Conservation (phyloP, 2,113 vertebrate species). For the Lutjanus erythropterus region DNA sequence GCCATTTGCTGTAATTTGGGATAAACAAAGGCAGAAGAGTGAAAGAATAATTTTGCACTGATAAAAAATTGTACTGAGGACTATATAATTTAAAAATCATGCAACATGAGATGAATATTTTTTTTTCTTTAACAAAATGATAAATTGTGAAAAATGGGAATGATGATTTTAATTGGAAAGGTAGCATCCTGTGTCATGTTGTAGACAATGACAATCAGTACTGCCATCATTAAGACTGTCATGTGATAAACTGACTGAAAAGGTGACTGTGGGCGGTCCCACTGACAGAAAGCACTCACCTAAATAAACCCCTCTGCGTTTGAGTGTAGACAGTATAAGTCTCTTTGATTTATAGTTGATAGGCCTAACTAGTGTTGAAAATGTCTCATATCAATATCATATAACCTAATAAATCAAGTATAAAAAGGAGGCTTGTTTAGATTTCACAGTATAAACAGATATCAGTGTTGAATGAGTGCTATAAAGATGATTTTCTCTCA, state of each 20-base stretch:
- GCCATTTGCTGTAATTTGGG: conserved; percentile 88
- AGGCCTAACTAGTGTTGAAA: not conserved
- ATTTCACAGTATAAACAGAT: conserved; percentile 18
- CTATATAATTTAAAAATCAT: conserved; percentile 20
- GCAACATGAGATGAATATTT: too few relatives aligned
- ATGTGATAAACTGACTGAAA: conserved; percentile 32
- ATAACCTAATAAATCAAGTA: conserved; percentile 36
- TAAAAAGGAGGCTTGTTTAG: conserved; percentile 43
- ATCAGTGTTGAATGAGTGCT: not conserved
- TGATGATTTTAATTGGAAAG: conserved; percentile 35
- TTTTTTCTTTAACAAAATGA: conserved; percentile 13
- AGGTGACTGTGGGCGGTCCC: conserved; percentile 23
- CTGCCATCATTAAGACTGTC: conserved; percentile 13
- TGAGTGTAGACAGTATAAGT: conserved; percentile 4
- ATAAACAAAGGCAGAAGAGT: conserved; percentile 63
- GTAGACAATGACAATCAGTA: conserved; percentile 36
- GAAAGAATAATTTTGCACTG: conserved; percentile 25
- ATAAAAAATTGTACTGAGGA: conserved; percentile 1
- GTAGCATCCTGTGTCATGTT: conserved; percentile 4
- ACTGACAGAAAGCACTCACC: conserved; percentile 24
- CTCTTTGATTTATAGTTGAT: conserved; percentile 19
- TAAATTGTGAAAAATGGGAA: not conserved
- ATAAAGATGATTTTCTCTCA: not conserved
- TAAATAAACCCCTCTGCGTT: conserved; percentile 35
- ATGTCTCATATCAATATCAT: not conserved